Conservation (phyloP, 2,797 vertebrate species). For the Bufotes viridis region DNA sequence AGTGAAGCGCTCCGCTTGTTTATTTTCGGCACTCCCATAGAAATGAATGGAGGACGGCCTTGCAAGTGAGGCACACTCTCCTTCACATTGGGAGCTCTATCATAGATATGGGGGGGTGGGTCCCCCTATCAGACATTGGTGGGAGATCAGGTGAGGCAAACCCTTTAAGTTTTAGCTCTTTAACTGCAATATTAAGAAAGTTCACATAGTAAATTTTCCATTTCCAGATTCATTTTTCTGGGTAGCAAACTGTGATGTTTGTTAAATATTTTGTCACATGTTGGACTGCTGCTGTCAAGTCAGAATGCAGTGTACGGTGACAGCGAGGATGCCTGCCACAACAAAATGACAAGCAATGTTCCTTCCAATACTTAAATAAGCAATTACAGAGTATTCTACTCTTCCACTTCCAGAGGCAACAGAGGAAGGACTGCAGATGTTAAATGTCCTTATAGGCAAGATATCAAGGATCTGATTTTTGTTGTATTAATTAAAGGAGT, state of each 20-base stretch:
- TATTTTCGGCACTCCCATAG: too few relatives aligned
- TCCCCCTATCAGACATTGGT: too few relatives aligned
- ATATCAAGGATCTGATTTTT: neutral
- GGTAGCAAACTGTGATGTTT: slow-evolving; percentile 15
- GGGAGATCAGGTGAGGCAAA: too few relatives aligned
- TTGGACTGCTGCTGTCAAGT: slow-evolving; percentile 24
- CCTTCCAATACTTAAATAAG: neutral
- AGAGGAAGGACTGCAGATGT: neutral
- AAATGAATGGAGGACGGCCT: too few relatives aligned
- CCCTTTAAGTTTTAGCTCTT: neutral
- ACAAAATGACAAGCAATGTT: slow-evolving; percentile 30
- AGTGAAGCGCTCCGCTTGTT: too few relatives aligned
- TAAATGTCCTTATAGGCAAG: neutral
- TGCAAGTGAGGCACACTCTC: too few relatives aligned
- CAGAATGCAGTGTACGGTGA: slow-evolving; percentile 4
- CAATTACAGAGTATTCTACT: slow-evolving; percentile 4
- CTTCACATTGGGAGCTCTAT: too few relatives aligned
- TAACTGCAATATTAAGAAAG: neutral
- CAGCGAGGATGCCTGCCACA: slow-evolving; percentile 13
- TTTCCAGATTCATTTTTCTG: slow-evolving; percentile 11
- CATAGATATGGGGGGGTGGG: too few relatives aligned
- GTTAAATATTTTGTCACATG: slow-evolving; percentile 18
- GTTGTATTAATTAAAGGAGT: neutral
- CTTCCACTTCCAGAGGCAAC: neutral
- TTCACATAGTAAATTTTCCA: neutral